Percentiles rank a stretch among this genome's conserved stretches.
Conservation (phyloP, 23 tunicate genomes). For the Diplosoma virens region DNA sequence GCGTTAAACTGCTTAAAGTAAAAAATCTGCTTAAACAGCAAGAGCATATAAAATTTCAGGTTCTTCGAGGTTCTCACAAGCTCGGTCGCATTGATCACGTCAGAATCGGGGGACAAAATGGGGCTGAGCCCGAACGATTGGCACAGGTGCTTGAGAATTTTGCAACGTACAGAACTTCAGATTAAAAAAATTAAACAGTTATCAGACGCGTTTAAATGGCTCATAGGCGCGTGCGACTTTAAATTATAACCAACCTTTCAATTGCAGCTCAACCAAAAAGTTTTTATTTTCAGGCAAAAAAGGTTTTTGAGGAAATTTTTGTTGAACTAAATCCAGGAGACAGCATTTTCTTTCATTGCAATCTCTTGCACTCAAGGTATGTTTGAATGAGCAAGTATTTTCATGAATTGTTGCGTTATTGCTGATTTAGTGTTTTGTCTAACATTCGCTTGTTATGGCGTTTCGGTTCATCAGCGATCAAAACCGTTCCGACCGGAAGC, state of each 20-base stretch:
- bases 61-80: constrained; percentile 53
- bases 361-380: constrained; percentile 62
- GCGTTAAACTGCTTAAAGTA: no score
- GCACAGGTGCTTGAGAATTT: constrained; percentile 42
- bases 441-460: no score
- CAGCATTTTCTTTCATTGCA: constrained; percentile 71
- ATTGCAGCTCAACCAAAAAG: background rate
- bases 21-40: no score
- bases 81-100: constrained; percentile 68
- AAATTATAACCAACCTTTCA: background rate
- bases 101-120: constrained; percentile 61
- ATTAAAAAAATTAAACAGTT: no score
- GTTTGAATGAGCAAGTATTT: no score
- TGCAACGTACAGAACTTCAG: no score
- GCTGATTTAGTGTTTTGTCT: background rate
- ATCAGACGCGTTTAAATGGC: no score
- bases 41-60: no score
- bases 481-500: constrained; percentile 52
- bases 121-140: constrained; percentile 50
- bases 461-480: constrained; percentile 37
- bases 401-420: background rate
- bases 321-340: constrained; percentile 64
- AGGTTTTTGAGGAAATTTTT: constrained; percentile 41
- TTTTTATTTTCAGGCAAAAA: constrained; percentile 29
- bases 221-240: no score